Evolutionary conservation across 37 sponge, comb jelly and placozoan genomes (phyloP), one percentile per base, ranked within the genome.

Genomic region (Chondrosia reniformis): DNA sequence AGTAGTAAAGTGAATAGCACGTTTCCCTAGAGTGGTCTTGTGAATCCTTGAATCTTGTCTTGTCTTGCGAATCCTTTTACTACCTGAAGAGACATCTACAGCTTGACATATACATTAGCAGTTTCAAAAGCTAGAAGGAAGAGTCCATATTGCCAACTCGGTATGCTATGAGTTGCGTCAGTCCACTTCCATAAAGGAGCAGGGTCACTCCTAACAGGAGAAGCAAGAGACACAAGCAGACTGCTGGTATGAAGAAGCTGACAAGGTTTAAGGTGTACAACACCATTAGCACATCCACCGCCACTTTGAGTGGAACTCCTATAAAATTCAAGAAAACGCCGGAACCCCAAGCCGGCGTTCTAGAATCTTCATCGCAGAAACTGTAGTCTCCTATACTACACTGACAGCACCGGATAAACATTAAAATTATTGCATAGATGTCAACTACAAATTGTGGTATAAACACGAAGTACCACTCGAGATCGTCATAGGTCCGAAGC

Each of bases 371-470:
- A 36, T 66, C 67, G 36, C 67, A 66, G 17, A 36, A 66, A 10
- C 22, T 8, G 33, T 30, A 36, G 30, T 5, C 5, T 37, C 39
- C 36, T 32, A 31, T 5, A 36, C 67, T 17, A 19, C 36, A 31
- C 40, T 10, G 37, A 6, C 33, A 10, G 37, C 5, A 4, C 17
- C 67, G 67, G 30, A 66, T 6, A 19, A 66, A 7, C 67, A 66
- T 36, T 40, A 66, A 66, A 19, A 36, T 37, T 36, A 66, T 4
- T 10, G 39, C 67, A 8, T 37, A 8, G 19, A 66, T 7, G 38
- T 66, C 67, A 7, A 66, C 17, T 30, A 19, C 67, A 36, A 66
- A 66, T 66, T 66, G 67, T 37, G 67, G 67, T 32, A 66, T 31
- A 8, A 66, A 19, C 5, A 66, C 30, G 36, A 19, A 66, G 21